phyloP scores from a whole-genome alignment of 2,888 invertebrate species.

The Rotaria magnacalcarata region DNA sequence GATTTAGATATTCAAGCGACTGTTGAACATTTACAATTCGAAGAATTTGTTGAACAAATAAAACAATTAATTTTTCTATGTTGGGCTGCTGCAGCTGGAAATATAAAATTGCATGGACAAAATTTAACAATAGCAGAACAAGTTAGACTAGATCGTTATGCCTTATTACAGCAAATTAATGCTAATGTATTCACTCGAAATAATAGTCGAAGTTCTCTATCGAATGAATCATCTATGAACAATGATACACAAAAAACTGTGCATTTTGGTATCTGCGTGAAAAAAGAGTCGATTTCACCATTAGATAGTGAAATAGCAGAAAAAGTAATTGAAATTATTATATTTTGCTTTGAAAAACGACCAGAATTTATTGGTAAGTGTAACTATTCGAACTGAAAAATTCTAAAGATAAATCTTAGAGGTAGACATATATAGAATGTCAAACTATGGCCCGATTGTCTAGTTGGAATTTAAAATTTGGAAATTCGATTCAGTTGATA shows the following conservation, averaged over 20 bases:
- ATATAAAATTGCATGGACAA: constrained; percentile 54
- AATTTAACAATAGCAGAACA: not conserved
- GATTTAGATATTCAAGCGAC: not conserved
- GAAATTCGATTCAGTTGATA: too few species aligned
- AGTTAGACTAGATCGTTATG: not conserved
- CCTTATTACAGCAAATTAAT: not conserved
- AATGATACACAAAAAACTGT: constrained; percentile 53
- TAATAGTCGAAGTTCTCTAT: not conserved
- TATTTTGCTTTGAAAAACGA: constrained; percentile 59
- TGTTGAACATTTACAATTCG: constrained; percentile 13
- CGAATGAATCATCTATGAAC: not conserved
- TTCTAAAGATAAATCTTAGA: too few species aligned
- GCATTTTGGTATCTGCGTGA: constrained; percentile 59
- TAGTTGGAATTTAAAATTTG: too few species aligned
- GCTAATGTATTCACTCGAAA: not conserved
- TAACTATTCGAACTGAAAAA: too few species aligned
- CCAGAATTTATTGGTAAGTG: constrained; percentile 56
- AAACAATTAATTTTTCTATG: constrained; percentile 60
- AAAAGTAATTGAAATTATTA: constrained; percentile 60
- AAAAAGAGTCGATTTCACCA: constrained; percentile 55
- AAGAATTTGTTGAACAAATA: constrained; percentile 50
- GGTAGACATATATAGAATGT: too few species aligned
- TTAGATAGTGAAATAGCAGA: constrained; percentile 60
- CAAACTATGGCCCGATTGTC: too few species aligned
- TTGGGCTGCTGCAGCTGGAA: constrained; percentile 62